Evolutionary conservation across 2,888 invertebrate genomes (phyloP), one percentile per base, ranked within the genome.

Genomic region (Drosophila atroscutellata): DNA sequence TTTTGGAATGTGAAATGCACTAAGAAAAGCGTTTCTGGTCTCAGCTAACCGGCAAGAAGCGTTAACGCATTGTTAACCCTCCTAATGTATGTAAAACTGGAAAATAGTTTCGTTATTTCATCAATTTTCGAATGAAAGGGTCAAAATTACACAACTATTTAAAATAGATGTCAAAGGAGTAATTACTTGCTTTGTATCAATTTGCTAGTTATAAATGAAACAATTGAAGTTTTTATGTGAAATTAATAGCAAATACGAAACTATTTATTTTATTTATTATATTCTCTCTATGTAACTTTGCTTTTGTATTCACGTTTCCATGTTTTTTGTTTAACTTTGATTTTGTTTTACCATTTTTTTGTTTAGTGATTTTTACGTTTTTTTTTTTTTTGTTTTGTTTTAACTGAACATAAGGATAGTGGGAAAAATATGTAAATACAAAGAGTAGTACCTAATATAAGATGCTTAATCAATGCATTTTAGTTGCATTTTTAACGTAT

Each of bases 221-320:
- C 56, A 58, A 54, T n/a, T 13, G 11, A 28, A 36, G 20, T 42
- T 54, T 81, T 80, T 83, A 75, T 89, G 86, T 89, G 81, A 89
- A 90, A 82, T 90, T 81, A 84, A 83, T 89, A 91, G 90, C 90
- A 90, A 92, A 86, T 91, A 89, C 80, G 90, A 88, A 88, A 90
- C 88, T 90, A 86, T 87, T 86, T 83, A 81, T 74, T 81, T 90
- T 87, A 78, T 90, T 85, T 80, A 86, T 81, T 85, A 83, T 84
- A 87, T 37, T 55, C 80, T 87, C 75, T 86, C 71, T 88, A 83
- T 42, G 39, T 81, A 84, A 81, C 79, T 81, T 81, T 85, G 87
- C 83, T 75, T 82, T 81, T 77, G 87, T 77, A 80, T 80, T 87
- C 83, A 85, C 77, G 77, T 85, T 82, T 72, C 71, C 77, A 73